Evolutionary conservation across 2,888 invertebrate species (phyloP), one percentile per base, ranked within the genome.

Genomic region (Drosophila atroscutellata): DNA sequence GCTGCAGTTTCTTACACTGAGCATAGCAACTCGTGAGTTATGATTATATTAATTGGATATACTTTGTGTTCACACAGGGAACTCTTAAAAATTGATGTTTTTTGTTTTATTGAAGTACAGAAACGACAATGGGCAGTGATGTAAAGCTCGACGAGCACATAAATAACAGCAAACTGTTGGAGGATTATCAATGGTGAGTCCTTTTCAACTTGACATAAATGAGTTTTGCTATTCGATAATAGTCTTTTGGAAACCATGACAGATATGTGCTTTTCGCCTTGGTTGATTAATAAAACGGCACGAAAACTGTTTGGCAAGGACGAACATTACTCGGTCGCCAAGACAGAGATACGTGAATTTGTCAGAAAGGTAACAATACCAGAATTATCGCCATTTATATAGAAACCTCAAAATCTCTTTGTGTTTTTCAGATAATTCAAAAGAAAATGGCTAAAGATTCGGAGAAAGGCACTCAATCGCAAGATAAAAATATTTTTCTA

Each of bases 41-140:
- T 9, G 20, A 13, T 26, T 30, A 36, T 3, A 18, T 20, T 28
- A 26, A 18, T 26, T 34, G 9, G 15, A 5, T 6, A 13, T n/a
- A 20, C 2, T 1, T 30, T 32, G 2, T 32, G 15, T 15, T n/a
- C 8, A 15, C 5, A 5, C 3, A 8, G 2, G 6, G 1, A 66
- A 11, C 2, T 32, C 11, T 8, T n/a, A 9, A 42, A 36, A 26
- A 52, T 36, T n/a, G 0, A 3, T 18, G 20, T 13, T 42, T 24
- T 24, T 34, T 13, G 24, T 28, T 52, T 62, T 0, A 47, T 50
- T 65, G 26, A 51, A 47, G 50, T 56, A 36, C 58, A 92, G 92
- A 91, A 75, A 92, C 92, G 1, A 92, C 92, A 13, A 92, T 92
- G 92, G 92, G 93, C 0, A 87, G 79, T 49, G 85, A 89, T 58